Evolutionary conservation across 2,888 invertebrate genomes (phyloP).

Genomic region (Eumacrocentrus americanus): DNA sequence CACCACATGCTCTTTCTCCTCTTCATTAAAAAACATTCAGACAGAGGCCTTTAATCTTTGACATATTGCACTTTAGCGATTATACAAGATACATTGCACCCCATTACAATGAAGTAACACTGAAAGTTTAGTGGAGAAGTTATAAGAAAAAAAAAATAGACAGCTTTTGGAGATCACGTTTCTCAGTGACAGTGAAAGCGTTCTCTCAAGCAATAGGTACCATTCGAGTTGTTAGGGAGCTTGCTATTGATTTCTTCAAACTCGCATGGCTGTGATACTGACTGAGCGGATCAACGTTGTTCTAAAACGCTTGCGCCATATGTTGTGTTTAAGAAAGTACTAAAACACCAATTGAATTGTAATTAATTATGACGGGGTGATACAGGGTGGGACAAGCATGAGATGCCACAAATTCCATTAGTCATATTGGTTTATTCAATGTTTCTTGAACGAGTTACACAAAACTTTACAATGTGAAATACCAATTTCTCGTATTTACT

Average conservation of each 20-base stretch:
- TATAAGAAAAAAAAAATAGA: not conserved
- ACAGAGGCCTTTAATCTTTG: constrained; percentile 27
- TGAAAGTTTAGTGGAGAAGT: not conserved
- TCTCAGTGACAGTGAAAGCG: no score
- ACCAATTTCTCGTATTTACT: not conserved
- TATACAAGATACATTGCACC: no score
- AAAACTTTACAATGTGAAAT: not conserved
- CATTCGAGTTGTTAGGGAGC: constrained; percentile 41
- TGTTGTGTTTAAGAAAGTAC: not conserved
- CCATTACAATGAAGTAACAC: not conserved
- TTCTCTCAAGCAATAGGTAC: constrained; percentile 14
- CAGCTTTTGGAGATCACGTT: no score
- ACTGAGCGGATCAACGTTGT: constrained; percentile 29
- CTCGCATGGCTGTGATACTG: constrained; percentile 31
- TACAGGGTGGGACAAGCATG: not conserved
- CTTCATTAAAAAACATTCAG: constrained; percentile 10
- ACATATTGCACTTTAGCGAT: constrained; percentile 10
- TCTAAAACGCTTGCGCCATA: constrained; percentile 31
- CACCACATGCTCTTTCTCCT: constrained; percentile 30
- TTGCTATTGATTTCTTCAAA: constrained; percentile 48
- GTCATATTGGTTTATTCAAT: not conserved
- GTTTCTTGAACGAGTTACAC: not conserved
- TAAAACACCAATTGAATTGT: not conserved
- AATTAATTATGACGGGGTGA: not conserved
- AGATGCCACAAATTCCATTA: not conserved